Evolutionary conservation across 2,113 vertebrate species (phyloP).

Genomic region (Bolborhynchus lineola): DNA sequence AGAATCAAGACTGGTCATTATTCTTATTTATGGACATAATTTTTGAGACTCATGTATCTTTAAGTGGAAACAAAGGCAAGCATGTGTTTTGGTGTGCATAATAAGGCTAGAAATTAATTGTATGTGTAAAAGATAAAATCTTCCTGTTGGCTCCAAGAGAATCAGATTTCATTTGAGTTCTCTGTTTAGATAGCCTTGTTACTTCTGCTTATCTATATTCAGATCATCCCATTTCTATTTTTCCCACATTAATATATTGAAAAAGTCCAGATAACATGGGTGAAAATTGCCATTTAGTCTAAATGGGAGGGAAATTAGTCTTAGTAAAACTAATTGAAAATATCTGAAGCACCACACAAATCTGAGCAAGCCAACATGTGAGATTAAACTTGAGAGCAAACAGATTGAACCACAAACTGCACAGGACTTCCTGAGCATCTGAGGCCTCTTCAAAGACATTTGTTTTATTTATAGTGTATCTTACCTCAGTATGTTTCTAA

Average conservation of each 20-base stretch:
- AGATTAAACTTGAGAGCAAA: not conserved
- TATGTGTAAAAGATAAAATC: not conserved
- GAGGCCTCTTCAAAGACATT: not conserved
- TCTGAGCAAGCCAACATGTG: not conserved
- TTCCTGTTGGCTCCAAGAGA: not conserved
- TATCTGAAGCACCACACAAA: not conserved
- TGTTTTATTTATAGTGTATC: not conserved
- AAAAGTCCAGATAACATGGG: not conserved
- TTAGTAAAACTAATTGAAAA: not conserved
- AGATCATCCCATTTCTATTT: not conserved
- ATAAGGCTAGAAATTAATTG: not conserved
- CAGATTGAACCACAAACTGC: not conserved
- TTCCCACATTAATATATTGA: not conserved
- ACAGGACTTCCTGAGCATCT: not conserved
- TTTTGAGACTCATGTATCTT: not conserved
- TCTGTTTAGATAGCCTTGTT: not conserved
- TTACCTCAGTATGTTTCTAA: not conserved
- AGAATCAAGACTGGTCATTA: not conserved
- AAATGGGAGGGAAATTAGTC: not conserved
- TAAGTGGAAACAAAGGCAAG: not conserved
- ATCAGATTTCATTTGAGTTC: not conserved
- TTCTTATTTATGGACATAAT: not conserved
- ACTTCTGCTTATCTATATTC: not conserved
- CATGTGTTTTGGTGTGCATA: not conserved
- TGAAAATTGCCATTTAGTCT: not conserved